Percentiles rank a stretch among this genome's conserved stretches.
phyloP scores from a whole-genome alignment of 2,888 invertebrate species.

The Mythimna impura region DNA sequence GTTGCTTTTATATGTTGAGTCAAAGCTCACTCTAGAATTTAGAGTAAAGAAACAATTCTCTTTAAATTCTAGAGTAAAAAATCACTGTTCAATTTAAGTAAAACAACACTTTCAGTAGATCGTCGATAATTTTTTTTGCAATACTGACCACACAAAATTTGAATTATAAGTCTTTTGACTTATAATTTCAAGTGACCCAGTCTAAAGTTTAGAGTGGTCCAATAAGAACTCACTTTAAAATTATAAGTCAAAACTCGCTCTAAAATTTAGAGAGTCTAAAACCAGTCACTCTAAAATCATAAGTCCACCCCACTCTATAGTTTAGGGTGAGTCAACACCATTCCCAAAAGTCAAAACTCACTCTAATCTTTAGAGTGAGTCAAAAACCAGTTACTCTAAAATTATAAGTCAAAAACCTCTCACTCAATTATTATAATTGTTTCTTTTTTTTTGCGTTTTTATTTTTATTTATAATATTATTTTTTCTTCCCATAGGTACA shows the following conservation, averaged over 20 bases:
- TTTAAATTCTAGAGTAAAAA: too few relatives aligned
- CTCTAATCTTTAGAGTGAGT: background rate
- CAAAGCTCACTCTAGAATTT: background rate
- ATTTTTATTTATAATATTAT: constrained; percentile 56
- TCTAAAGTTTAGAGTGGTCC: background rate
- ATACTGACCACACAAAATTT: too few relatives aligned
- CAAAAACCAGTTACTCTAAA: background rate
- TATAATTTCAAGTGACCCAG: too few relatives aligned
- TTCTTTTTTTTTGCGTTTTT: constrained; percentile 44
- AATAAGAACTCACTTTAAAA: background rate
- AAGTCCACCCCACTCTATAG: background rate
- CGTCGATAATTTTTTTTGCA: too few relatives aligned
- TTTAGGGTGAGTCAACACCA: background rate
- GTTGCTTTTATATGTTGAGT: too few relatives aligned
- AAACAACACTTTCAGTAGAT: too few relatives aligned
- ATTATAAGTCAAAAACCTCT: background rate
- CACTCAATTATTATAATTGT: constrained; percentile 5
- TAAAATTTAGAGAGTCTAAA: background rate
- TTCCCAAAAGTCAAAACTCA: background rate
- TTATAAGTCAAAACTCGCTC: background rate
- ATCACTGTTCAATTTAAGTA: too few relatives aligned
- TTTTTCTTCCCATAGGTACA: constrained; percentile 82
- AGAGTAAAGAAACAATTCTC: too few relatives aligned
- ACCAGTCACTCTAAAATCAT: background rate
- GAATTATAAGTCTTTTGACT: too few relatives aligned